These are phyloP conservation scores for Tenebrosternarchus preto DNA, from an alignment of 2,113 vertebrate genomes.

Conservation along the genomic window DNA sequence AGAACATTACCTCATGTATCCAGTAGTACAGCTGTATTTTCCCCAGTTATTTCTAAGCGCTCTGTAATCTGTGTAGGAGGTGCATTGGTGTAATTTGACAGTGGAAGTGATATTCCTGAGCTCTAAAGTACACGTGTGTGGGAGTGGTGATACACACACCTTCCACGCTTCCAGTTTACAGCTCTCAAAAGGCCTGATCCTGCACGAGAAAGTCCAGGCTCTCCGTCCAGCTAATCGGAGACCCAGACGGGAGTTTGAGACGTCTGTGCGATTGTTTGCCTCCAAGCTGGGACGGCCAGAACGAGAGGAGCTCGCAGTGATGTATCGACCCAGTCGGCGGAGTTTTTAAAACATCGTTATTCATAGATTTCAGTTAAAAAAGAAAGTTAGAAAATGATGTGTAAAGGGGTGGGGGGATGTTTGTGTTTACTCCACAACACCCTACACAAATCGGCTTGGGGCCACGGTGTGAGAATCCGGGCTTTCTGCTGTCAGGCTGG, in stretches of 20 bases:
- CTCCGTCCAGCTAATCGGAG: neutral
- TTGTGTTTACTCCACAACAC: neutral
- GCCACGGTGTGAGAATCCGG: too few relatives aligned
- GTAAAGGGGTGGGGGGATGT: too few relatives aligned
- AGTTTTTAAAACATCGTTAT: too few relatives aligned
- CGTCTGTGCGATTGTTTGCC: neutral
- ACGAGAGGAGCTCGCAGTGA: too few relatives aligned
- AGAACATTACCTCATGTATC: neutral
- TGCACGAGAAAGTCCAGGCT: neutral
- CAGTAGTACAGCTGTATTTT: neutral
- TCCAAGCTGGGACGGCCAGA: neutral
- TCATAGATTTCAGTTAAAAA: too few relatives aligned
- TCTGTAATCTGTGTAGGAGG: neutral
- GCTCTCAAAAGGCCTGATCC: neutral
- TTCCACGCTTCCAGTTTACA: neutral
- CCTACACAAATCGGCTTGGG: too few relatives aligned
- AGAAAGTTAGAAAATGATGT: too few relatives aligned
- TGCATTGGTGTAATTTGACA: neutral
- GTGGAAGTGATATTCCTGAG: neutral
- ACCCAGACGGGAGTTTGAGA: constrained; percentile 4
- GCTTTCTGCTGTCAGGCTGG: neutral
- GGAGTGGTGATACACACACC: neutral
- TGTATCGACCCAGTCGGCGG: too few relatives aligned
- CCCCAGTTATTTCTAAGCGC: neutral
- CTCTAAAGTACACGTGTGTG: neutral